phyloP scores from a whole-genome alignment of 1,140 invertebrate genomes.

The Theocolax elegans region DNA sequence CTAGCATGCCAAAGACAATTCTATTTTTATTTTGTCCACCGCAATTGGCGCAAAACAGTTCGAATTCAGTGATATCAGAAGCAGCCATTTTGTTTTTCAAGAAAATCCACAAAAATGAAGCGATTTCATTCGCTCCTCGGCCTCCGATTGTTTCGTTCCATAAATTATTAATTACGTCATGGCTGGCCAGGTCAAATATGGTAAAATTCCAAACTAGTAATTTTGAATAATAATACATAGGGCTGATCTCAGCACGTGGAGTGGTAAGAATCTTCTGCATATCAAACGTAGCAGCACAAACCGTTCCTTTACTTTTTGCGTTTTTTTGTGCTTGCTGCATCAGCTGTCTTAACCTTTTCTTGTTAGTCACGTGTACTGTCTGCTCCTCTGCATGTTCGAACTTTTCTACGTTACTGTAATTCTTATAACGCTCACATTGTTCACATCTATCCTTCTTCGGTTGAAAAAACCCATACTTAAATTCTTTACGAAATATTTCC shows the following conservation, averaged over 20 bases:
- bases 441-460: not conserved
- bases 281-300: conserved; percentile 12
- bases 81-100: conserved; percentile 9
- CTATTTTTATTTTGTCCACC: conserved; percentile 59
- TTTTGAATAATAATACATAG: not conserved
- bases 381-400: not conserved
- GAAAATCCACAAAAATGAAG: not conserved
- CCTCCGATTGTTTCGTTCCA: conserved; percentile 62
- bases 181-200: conserved; percentile 46
- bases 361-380: not conserved
- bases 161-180: conserved; percentile 55
- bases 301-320: not conserved
- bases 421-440: no score
- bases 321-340: not conserved
- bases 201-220: conserved; percentile 29
- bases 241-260: conserved; percentile 21
- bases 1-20: conserved; percentile 40
- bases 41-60: conserved; percentile 54
- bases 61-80: conserved; percentile 32
- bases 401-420: no score
- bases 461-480: conserved; percentile 1
- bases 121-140: conserved; percentile 10
- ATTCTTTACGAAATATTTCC: not conserved
- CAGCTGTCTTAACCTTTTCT: not conserved
- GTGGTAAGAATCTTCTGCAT: conserved; percentile 24